Base-by-base conservation (phyloP, 2,888 invertebrate genomes). In the Idaea aversata region DNA sequence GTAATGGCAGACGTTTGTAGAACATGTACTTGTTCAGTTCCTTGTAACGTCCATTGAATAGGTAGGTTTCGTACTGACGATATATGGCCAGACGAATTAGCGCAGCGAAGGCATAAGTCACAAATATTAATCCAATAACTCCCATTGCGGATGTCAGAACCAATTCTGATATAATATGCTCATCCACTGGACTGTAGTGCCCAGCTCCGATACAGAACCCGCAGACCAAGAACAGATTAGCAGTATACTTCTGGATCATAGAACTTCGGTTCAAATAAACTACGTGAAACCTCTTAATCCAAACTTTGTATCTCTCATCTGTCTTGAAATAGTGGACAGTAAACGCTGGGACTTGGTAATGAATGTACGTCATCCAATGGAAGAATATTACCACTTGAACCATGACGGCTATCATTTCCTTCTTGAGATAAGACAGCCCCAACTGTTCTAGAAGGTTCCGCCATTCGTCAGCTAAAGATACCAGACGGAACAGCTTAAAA, bases 361-460 rank as follows among this genome's bases (percentile, higher is more conserved):
- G 84, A 5, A 84, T 67, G 67, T 78, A 88, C 3, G 88, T 84
- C 78, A 84, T 77, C 88, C 88, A 88, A 57, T 87, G 87, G 57
- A 85, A 81, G 70, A 87, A 88, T 6, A 85, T 65, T 0, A 83
- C n/a, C 0, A 78, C 62, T 61, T 76, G 73, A 5, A 75, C 58
- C 0, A 77, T 7, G 2, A 81, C 71, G 1, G 74, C 75, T 0
- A 79, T 67, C 3, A 79, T 74, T 6, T 80, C 74, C 3, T 72
- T 75, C 3, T 71, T 72, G 15, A 79, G 70, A 70, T 85, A 87
- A 0, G 84, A 79, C 4, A 86, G 64, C 3, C 77, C 74, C 1
- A 87, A 58, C 65, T 87, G 88, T 0, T 82, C 75, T 1, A 77
- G 63, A 3, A 86, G 72, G 63, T 74, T 79, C 5, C 61, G 72